These are phyloP conservation scores for Listronotus bonariensis DNA, from an alignment of 1,140 invertebrate species.

Conservation along the genomic window DNA sequence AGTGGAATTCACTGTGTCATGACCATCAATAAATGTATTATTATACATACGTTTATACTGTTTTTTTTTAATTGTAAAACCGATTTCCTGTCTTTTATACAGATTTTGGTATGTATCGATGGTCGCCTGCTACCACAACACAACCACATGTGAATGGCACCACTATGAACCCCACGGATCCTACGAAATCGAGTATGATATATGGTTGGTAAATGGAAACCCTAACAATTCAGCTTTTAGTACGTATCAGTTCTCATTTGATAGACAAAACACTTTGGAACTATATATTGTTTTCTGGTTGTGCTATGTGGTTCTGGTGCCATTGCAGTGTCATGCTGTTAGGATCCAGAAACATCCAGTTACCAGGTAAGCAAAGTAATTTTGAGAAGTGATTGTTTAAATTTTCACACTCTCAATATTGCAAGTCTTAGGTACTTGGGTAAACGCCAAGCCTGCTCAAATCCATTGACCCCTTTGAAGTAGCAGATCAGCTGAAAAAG, in stretches of 20 bases:
- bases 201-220: constrained; percentile 96
- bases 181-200: constrained; percentile 80
- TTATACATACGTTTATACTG: neutral
- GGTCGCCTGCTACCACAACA: constrained; percentile 87
- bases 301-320: constrained; percentile 84
- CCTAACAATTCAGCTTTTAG: constrained; percentile 83
- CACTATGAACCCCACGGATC: constrained; percentile 62
- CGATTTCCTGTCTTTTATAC: constrained; percentile 42
- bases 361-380: constrained; percentile 64
- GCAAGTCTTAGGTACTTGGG: too few species aligned
- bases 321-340: constrained; percentile 87
- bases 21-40: too few species aligned
- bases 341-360: constrained; percentile 86
- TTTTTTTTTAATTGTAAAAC: neutral
- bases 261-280: constrained; percentile 91
- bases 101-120: constrained; percentile 96
- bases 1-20: too few species aligned
- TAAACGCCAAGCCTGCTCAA: too few species aligned
- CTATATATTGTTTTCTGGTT: constrained; percentile 89
- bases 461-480: too few species aligned
- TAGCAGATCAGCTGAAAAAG: too few species aligned
- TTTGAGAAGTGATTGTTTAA: too few species aligned
- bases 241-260: constrained; percentile 96
- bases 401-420: too few species aligned
- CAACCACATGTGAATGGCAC: constrained; percentile 80